These are phyloP conservation scores for Sinosuthora webbiana DNA, from an alignment of 2,113 vertebrate genomes.

Conservation along the genomic window DNA sequence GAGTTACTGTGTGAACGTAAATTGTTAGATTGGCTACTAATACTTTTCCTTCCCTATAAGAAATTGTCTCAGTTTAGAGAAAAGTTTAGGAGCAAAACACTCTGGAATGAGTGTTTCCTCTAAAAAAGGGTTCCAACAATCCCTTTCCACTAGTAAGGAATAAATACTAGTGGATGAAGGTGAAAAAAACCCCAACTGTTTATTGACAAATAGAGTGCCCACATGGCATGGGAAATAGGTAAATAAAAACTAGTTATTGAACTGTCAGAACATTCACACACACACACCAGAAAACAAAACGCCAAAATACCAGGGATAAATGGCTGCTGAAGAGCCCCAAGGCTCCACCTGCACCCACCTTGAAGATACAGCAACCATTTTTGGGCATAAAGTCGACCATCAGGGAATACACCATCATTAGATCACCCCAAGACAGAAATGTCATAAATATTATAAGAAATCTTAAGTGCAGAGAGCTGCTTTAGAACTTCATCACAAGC, in stretches of 20 bases:
- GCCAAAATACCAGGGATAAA: neutral
- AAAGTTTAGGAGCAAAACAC: neutral
- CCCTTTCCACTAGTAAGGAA: neutral
- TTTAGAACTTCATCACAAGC: neutral
- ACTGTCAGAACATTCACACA: neutral
- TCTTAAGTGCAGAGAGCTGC: neutral
- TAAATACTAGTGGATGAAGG: neutral
- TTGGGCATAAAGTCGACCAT: neutral
- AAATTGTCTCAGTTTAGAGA: neutral
- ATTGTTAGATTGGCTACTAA: neutral
- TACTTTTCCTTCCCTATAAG: neutral
- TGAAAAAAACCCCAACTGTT: neutral
- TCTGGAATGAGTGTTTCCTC: neutral
- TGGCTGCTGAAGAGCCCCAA: neutral
- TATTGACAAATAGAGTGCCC: neutral
- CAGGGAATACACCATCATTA: neutral
- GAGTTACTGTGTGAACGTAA: neutral
- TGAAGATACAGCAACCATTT: neutral
- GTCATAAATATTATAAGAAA: neutral
- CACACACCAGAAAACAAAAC: fast-evolving
- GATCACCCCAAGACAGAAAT: neutral
- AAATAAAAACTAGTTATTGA: neutral
- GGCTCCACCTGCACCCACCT: fast-evolving
- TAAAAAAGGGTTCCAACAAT: neutral
- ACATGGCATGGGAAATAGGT: neutral